phyloP scores from a whole-genome alignment of 1,140 invertebrate species.

The Uloborus diversus region DNA sequence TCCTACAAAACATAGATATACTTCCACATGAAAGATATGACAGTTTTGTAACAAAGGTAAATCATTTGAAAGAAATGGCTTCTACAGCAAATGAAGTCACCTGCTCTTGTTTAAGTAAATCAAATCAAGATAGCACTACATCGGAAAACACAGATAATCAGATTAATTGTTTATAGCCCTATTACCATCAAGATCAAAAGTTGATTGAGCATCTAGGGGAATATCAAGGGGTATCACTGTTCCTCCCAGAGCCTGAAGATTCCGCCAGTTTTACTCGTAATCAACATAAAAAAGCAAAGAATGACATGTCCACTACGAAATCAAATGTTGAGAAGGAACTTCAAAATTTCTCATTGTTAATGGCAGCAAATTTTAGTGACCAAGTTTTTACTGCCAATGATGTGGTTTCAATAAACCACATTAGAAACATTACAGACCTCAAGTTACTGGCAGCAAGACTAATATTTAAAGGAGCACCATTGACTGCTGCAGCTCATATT shows the following conservation, averaged over 20 bases:
- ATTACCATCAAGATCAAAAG: neutral
- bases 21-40: neutral
- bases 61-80: neutral
- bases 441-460: neutral
- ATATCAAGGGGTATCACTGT: neutral
- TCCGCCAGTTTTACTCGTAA: neutral
- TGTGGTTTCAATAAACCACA: neutral
- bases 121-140: too few species aligned
- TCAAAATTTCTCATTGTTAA: neutral
- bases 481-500: too few species aligned
- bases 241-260: neutral
- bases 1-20: neutral
- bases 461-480: neutral
- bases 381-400: neutral
- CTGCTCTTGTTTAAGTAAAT: too few species aligned
- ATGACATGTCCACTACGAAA: too few species aligned
- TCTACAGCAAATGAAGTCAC: too few species aligned
- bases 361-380: neutral
- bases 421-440: neutral
- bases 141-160: neutral
- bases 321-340: too few species aligned
- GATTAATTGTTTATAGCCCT: constrained; percentile 2
- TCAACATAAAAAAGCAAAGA: too few species aligned
- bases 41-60: neutral
- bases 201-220: neutral